Evolutionary conservation across 2,113 vertebrate species (phyloP).

Genomic region (Jacana jacana): DNA sequence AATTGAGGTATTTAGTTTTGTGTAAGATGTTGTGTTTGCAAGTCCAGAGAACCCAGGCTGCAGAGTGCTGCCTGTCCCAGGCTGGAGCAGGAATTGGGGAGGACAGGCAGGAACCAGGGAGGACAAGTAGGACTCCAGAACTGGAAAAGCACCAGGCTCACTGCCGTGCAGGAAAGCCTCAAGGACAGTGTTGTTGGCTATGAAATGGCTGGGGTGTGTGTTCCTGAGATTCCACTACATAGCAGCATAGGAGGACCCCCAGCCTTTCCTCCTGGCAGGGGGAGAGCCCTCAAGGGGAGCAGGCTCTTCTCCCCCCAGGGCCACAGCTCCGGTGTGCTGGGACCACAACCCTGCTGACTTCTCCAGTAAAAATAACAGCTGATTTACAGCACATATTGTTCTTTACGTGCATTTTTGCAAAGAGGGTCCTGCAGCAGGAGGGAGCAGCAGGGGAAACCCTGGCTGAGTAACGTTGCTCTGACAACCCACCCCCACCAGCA

Average conservation of each 20-base stretch:
- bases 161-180: not conserved
- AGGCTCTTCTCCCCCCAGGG: not conserved
- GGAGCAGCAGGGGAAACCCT: not conserved
- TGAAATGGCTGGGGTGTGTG: not conserved
- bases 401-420: not conserved
- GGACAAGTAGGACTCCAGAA: not conserved
- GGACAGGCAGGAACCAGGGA: no score
- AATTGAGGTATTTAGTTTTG: not conserved
- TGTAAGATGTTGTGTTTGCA: not conserved
- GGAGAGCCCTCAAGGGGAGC: not conserved
- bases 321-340: not conserved
- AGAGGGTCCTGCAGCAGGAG: not conserved
- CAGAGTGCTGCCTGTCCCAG: not conserved
- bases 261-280: not conserved
- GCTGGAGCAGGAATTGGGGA: not conserved
- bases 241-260: not conserved
- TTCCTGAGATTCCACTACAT: fast-evolving
- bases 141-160: not conserved
- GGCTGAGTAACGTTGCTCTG: not conserved
- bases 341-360: not conserved
- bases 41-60: not conserved
- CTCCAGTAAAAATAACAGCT: not conserved
- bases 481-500: not conserved
- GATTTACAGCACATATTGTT: not conserved
- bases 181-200: not conserved